Evolutionary conservation across 2,113 vertebrate genomes (phyloP).

Genomic region (Psammodynastes pulverulentus): DNA sequence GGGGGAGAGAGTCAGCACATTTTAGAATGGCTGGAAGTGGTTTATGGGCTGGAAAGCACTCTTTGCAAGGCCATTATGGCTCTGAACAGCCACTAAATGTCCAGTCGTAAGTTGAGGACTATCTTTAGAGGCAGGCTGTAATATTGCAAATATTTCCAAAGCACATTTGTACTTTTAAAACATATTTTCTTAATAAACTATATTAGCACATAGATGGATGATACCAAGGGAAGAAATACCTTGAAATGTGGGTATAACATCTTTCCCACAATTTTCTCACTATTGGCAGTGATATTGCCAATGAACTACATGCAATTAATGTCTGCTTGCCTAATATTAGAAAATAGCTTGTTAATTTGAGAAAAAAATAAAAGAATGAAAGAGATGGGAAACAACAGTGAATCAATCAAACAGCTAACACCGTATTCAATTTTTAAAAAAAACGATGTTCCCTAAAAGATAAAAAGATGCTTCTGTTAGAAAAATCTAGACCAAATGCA

Average conservation of each 20-base stretch:
- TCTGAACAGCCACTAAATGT: not conserved
- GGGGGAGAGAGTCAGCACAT: not conserved
- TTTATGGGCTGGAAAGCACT: not conserved
- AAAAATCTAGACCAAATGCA: not conserved
- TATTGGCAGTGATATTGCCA: not conserved
- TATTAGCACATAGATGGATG: not conserved
- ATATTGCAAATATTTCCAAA: not conserved
- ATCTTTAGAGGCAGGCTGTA: not conserved
- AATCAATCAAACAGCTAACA: not conserved
- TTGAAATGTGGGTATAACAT: not conserved
- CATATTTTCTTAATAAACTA: not conserved
- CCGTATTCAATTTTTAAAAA: not conserved
- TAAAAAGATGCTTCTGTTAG: not conserved
- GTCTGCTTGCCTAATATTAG: not conserved
- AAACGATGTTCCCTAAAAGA: not conserved
- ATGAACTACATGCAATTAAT: not conserved
- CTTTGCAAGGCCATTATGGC: not conserved
- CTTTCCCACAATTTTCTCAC: not conserved
- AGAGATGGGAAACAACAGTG: not conserved
- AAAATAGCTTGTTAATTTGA: not conserved
- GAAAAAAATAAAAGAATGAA: not conserved
- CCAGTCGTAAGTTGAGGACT: not conserved
- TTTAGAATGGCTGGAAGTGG: not conserved
- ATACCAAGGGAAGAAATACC: not conserved
- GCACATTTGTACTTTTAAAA: not conserved